These are phyloP conservation scores for Isurus oxyrinchus DNA, from an alignment of 2,113 vertebrate species.

Conservation along the genomic window DNA sequence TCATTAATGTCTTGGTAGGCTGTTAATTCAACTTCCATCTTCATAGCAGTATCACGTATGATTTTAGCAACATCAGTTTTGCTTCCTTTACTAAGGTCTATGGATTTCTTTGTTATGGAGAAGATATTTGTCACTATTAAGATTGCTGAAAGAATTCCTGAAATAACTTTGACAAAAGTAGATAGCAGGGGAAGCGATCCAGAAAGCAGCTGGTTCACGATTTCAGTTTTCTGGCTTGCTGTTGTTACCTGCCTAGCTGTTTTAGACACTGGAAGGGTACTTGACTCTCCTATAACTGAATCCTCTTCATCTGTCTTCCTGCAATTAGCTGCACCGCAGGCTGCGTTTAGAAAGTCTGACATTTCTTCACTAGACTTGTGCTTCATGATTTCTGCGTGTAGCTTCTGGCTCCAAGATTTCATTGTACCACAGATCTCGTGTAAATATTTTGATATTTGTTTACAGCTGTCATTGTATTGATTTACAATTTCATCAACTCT, in stretches of 20 bases:
- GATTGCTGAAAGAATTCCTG: neutral
- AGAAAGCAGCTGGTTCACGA: neutral
- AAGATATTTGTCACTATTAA: neutral
- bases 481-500: slow-evolving; percentile 64
- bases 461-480: slow-evolving; percentile 53
- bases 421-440: slow-evolving; percentile 34
- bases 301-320: neutral
- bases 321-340: neutral
- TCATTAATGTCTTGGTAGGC: neutral
- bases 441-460: slow-evolving; percentile 53
- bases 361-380: neutral
- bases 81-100: neutral
- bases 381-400: neutral
- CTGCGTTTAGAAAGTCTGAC: neutral
- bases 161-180: neutral
- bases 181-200: neutral
- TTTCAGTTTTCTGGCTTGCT: neutral
- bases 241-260: neutral
- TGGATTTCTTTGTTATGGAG: neutral
- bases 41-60: neutral
- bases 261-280: neutral
- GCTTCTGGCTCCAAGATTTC: neutral
- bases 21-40: neutral
- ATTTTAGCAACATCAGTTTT: neutral
- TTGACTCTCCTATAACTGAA: neutral